These are phyloP conservation scores for Zele albiditarsus DNA, from an alignment of 2,888 invertebrate genomes.

Conservation along the genomic window DNA sequence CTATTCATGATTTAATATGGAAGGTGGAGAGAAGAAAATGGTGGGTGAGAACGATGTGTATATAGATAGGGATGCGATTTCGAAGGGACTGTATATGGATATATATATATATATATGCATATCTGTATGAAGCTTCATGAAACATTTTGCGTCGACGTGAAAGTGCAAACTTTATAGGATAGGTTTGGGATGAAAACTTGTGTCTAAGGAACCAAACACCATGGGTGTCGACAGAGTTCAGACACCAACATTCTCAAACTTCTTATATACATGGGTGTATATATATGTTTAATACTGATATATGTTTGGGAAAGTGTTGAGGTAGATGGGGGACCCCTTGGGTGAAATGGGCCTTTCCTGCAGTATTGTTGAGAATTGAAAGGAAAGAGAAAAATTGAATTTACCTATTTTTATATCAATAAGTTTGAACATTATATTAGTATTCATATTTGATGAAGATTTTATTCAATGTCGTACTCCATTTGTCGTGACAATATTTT, in stretches of 20 bases:
- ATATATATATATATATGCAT: slow-evolving; percentile 5
- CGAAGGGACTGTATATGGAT: background rate
- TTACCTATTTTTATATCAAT: too few species aligned
- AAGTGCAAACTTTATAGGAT: slow-evolving; percentile 18
- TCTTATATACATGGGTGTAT: slow-evolving; percentile 26
- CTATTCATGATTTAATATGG: too few species aligned
- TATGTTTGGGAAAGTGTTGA: too few species aligned
- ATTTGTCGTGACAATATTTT: too few species aligned
- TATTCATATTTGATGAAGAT: too few species aligned
- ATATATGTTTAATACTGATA: slow-evolving; percentile 10
- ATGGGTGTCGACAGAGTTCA: slow-evolving; percentile 39
- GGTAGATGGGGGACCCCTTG: too few species aligned
- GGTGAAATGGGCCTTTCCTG: too few species aligned
- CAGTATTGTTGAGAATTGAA: too few species aligned
- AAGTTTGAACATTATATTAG: too few species aligned
- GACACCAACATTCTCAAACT: slow-evolving; percentile 21
- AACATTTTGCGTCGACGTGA: slow-evolving; percentile 23
- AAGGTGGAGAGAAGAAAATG: too few species aligned
- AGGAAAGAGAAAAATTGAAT: too few species aligned
- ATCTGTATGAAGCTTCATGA: slow-evolving; percentile 17
- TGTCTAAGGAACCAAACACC: slow-evolving; percentile 20
- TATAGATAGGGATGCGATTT: background rate
- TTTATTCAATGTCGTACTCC: too few species aligned
- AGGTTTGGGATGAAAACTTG: slow-evolving; percentile 43
- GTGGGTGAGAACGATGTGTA: background rate